Percentiles rank a stretch among this genome's conserved stretches.
phyloP scores from a whole-genome alignment of 2,113 vertebrate genomes.

The Macrotis lagotis region DNA sequence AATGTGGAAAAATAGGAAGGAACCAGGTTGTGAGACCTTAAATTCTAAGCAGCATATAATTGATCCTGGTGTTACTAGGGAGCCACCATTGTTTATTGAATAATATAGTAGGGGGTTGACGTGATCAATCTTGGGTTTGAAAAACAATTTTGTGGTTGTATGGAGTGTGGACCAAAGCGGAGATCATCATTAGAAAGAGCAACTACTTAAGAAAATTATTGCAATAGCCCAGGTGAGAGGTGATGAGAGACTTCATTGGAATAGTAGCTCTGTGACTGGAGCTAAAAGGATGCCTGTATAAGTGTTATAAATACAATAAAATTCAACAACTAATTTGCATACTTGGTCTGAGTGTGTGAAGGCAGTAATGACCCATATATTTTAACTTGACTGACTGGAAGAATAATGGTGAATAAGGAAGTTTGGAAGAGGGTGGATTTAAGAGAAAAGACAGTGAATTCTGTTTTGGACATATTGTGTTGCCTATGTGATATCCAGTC shows the following conservation, averaged over 20 bases:
- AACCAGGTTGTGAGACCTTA: not conserved
- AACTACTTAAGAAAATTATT: no score
- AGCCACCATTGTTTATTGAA: not conserved
- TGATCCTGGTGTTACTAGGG: not conserved
- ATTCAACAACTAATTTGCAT: no score
- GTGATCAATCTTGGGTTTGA: constrained; percentile 3
- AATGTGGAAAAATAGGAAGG: not conserved
- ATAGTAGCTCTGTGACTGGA: no score
- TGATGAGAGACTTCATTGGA: no score
- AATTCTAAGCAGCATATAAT: not conserved
- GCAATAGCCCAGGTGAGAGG: no score
- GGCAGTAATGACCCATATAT: not conserved
- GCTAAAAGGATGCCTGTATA: no score
- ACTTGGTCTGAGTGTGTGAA: not conserved
- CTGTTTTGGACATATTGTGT: not conserved
- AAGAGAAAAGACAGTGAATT: not conserved
- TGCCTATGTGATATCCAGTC: not conserved
- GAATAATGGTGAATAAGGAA: not conserved
- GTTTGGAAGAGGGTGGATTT: not conserved
- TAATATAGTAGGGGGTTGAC: not conserved
- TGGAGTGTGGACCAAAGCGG: not conserved
- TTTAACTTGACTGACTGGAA: not conserved
- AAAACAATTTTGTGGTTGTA: not conserved
- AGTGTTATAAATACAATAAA: no score
- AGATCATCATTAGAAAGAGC: not conserved